Percentiles rank a stretch among this genome's conserved stretches.
Conservation (phyloP, 2,888 invertebrate species). For the Apotomis turbidana region DNA sequence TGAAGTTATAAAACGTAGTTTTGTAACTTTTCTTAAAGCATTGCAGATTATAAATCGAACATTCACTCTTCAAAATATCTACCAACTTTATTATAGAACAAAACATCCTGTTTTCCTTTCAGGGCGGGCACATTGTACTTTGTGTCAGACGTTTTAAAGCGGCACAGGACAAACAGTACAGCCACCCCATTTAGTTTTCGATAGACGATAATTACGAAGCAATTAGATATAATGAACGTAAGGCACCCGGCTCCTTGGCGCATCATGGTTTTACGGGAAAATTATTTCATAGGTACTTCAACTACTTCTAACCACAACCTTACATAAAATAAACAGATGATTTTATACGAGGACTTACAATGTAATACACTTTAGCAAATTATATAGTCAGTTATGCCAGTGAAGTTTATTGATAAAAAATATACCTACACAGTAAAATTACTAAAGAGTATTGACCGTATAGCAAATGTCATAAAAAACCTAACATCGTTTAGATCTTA, state of each 20-base stretch:
- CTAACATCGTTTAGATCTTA: slow-evolving; percentile 20
- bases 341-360: slow-evolving; percentile 43
- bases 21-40: too few relatives aligned
- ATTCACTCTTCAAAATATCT: too few relatives aligned
- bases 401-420: not conserved
- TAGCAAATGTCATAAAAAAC: not conserved
- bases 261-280: slow-evolving; percentile 53
- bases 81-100: too few relatives aligned
- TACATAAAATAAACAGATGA: slow-evolving; percentile 16
- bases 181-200: slow-evolving; percentile 60
- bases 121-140: not conserved
- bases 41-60: too few relatives aligned
- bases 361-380: slow-evolving; percentile 19
- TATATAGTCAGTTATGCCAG: not conserved
- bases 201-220: slow-evolving; percentile 70
- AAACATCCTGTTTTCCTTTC: too few relatives aligned
- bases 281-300: slow-evolving; percentile 56
- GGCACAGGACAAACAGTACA: slow-evolving; percentile 48
- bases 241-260: slow-evolving; percentile 48
- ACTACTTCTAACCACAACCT: slow-evolving; percentile 55
- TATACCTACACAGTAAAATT: not conserved
- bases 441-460: not conserved
- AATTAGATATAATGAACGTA: slow-evolving; percentile 68
- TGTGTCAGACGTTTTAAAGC: slow-evolving; percentile 35
- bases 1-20: too few relatives aligned